These are phyloP conservation scores for Umimayanthus chanpuru DNA, from an alignment of 92 coral and sea anemone genomes.

Conservation along the genomic window DNA sequence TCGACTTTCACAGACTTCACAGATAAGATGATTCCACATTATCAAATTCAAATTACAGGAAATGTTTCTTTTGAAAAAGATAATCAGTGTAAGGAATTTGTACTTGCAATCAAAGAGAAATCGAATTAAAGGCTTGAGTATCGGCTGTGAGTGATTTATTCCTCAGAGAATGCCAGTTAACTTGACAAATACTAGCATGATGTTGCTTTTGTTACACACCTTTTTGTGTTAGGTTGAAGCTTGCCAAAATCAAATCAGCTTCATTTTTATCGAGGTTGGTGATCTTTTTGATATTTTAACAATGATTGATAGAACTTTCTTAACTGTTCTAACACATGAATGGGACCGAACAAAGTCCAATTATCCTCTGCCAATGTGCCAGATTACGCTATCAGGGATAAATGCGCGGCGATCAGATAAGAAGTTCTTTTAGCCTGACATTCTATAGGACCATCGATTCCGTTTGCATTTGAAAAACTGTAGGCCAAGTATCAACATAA, in stretches of 20 bases:
- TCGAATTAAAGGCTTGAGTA: neutral
- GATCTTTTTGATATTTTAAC: neutral
- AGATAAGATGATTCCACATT: constrained; percentile 15
- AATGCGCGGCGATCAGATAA: constrained; percentile 11
- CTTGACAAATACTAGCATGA: neutral
- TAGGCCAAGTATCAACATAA: neutral
- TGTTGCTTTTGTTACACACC: neutral
- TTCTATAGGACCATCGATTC: neutral
- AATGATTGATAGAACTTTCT: neutral
- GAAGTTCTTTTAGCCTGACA: neutral
- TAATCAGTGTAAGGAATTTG: neutral
- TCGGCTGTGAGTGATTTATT: constrained; percentile 1
- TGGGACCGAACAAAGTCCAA: neutral
- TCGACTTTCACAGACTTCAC: constrained; percentile 6
- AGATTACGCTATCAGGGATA: constrained; percentile 19
- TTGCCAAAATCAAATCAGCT: neutral
- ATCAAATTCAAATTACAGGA: constrained; percentile 21
- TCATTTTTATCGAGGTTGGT: neutral
- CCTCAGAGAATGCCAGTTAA: neutral
- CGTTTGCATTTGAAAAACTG: neutral
- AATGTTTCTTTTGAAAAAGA: neutral
- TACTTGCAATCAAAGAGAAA: constrained; percentile 1
- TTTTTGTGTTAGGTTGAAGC: neutral
- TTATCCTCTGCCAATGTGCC: constrained; percentile 10
- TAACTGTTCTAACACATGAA: neutral